Evolutionary conservation across 2,888 invertebrate genomes (phyloP).

Genomic region (Sphaerophoria rueppellii): DNA sequence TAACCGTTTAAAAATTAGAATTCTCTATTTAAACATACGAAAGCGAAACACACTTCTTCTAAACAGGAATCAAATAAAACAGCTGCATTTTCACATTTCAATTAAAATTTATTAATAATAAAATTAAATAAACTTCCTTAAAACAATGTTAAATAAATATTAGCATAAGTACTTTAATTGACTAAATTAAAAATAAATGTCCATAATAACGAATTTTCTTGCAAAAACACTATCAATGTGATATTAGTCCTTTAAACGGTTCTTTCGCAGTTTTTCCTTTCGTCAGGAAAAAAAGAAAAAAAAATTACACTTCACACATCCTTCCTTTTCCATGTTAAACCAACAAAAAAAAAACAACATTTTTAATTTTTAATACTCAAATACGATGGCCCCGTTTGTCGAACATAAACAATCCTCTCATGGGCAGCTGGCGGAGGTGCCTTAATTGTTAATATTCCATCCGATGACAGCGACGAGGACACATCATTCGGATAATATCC

Average conservation of each 20-base stretch:
- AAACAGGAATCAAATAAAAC: not conserved
- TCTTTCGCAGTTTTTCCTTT: not conserved
- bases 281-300: slow-evolving; percentile 9
- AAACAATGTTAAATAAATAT: slow-evolving; percentile 55
- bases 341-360: not conserved
- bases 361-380: slow-evolving; percentile 80
- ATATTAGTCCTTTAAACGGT: slow-evolving; percentile 64
- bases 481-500: slow-evolving; percentile 88
- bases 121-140: slow-evolving; percentile 26
- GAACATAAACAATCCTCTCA: slow-evolving; percentile 88
- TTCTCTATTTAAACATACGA: too few species aligned
- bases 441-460: slow-evolving; percentile 89
- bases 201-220: slow-evolving; percentile 23
- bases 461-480: slow-evolving; percentile 85
- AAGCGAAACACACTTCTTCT: not conserved
- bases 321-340: not conserved
- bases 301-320: slow-evolving; percentile 1
- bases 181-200: slow-evolving; percentile 26
- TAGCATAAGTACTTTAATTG: slow-evolving; percentile 37
- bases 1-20: too few species aligned
- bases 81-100: slow-evolving; percentile 2
- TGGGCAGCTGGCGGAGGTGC: slow-evolving; percentile 84
- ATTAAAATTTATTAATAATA: slow-evolving; percentile 52
- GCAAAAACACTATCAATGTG: slow-evolving; percentile 69
- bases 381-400: slow-evolving; percentile 87